Percentiles rank a stretch among this genome's conserved stretches.
Conservation (phyloP, 2,888 invertebrate genomes). For the Chironomus tentans region DNA sequence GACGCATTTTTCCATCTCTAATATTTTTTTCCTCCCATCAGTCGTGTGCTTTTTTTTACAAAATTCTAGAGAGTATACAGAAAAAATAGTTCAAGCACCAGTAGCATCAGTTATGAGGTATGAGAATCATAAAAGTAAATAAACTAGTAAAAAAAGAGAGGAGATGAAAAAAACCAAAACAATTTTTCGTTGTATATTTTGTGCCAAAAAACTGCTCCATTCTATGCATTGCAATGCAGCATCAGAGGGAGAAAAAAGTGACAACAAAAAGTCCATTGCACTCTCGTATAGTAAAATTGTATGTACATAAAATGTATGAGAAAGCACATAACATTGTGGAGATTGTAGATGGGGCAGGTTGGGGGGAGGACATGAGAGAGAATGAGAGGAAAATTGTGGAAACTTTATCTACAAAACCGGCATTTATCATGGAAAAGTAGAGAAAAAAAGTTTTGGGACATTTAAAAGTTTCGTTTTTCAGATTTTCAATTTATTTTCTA, state of each 20-base stretch:
- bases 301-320: not conserved
- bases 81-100: not conserved
- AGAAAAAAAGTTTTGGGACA: too few relatives aligned
- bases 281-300: not conserved
- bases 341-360: not conserved
- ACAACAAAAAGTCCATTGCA: conserved; percentile 25
- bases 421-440: conserved; percentile 7
- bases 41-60: too few relatives aligned
- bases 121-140: not conserved
- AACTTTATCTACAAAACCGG: conserved; percentile 25
- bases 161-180: not conserved
- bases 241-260: not conserved
- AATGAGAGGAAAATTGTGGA: not conserved
- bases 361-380: not conserved
- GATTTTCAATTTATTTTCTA: too few relatives aligned
- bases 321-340: too few relatives aligned
- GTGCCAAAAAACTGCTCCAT: conserved; percentile 5
- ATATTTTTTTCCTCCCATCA: too few relatives aligned
- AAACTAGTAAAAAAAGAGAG: not conserved
- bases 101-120: not conserved
- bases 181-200: not conserved
- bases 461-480: too few relatives aligned
- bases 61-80: not conserved
- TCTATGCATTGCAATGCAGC: too few relatives aligned
- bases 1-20: not conserved